Conservation (phyloP, 1,140 invertebrate genomes). For the Homarus americanus region DNA sequence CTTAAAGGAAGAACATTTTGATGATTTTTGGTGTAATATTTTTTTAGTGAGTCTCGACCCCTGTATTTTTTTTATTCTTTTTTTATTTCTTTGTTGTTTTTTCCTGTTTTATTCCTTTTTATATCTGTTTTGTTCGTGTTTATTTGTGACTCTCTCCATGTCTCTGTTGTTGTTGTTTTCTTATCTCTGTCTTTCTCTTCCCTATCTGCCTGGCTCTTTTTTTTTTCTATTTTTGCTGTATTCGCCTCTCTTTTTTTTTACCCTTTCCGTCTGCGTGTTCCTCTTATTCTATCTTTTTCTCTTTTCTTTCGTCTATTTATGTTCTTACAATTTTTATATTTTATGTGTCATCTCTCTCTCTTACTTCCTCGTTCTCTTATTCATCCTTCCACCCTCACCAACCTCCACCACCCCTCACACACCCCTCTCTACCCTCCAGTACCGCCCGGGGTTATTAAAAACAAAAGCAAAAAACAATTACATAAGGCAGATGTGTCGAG, state of each 20-base stretch:
- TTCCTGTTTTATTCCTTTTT: too few relatives aligned
- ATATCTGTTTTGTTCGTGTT: not conserved
- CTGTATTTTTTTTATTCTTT: too few relatives aligned
- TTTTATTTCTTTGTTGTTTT: too few relatives aligned
- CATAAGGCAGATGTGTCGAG: too few relatives aligned
- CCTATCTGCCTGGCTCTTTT: not conserved
- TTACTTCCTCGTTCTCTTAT: not conserved
- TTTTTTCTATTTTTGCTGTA: not conserved
- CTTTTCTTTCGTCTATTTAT: not conserved
- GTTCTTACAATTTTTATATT: too few relatives aligned
- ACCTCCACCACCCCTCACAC: not conserved
- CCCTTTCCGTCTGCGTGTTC: not conserved
- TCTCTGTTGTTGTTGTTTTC: not conserved
- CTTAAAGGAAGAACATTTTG: too few relatives aligned
- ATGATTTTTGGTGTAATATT: too few relatives aligned
- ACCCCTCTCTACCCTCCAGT: too few relatives aligned
- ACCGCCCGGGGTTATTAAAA: too few relatives aligned
- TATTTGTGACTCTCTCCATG: not conserved
- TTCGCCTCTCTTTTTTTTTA: not conserved
- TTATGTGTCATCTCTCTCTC: not conserved
- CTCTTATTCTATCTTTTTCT: not conserved
- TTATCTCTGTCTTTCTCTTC: not conserved
- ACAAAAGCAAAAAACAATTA: too few relatives aligned
- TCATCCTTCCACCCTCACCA: not conserved
- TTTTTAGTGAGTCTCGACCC: too few relatives aligned